Conservation (phyloP, 2,113 vertebrate genomes). For the Amblyopsis rosae region DNA sequence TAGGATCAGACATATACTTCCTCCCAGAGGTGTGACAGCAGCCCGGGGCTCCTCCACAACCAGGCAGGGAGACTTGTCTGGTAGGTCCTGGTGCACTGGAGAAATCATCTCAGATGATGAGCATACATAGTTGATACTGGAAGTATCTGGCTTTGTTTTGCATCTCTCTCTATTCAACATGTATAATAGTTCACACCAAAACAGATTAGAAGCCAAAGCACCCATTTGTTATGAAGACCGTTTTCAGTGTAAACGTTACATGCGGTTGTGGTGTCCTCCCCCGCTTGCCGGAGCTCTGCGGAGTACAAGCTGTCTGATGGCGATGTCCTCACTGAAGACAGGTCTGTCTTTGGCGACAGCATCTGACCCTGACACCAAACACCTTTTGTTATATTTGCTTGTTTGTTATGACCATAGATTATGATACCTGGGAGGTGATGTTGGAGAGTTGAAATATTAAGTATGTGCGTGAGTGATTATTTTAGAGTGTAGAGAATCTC, state of each 20-base stretch:
- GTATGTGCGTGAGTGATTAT: not conserved
- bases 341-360: not conserved
- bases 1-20: slow-evolving; percentile 72
- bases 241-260: not conserved
- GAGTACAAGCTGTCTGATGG: not conserved
- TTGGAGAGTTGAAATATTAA: not conserved
- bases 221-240: no score
- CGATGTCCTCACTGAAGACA: not conserved
- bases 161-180: no score
- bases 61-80: slow-evolving; percentile 39
- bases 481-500: not conserved
- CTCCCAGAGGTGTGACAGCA: slow-evolving; percentile 45
- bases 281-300: not conserved
- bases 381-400: not conserved
- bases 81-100: not conserved
- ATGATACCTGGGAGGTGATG: not conserved
- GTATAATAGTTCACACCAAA: no score
- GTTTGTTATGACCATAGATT: not conserved
- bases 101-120: no score
- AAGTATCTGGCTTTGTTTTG: no score
- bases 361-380: not conserved
- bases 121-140: no score
- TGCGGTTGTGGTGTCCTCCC: not conserved
- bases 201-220: no score
- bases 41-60: slow-evolving; percentile 48